Conservation (phyloP, 2,113 vertebrate species). For the Callipepla squamata region DNA sequence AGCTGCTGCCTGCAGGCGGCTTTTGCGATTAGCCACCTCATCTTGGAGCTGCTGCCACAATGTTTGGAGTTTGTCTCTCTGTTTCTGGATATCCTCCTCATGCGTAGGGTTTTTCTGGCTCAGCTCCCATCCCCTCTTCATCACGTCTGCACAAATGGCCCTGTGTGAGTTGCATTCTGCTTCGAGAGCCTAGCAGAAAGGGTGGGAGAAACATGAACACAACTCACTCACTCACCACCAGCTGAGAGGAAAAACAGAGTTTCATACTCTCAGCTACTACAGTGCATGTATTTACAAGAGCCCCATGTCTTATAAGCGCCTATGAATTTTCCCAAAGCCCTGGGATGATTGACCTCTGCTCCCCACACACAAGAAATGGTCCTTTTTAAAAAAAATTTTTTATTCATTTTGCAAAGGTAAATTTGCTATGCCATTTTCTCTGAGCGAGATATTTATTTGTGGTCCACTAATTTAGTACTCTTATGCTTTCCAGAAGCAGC, state of each 20-base stretch:
- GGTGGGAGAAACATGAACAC: background rate
- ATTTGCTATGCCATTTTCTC: background rate
- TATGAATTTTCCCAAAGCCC: background rate
- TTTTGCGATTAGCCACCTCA: slow-evolving; percentile 57
- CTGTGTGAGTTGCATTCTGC: slow-evolving; percentile 82
- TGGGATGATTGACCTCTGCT: background rate
- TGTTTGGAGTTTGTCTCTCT: slow-evolving; percentile 77
- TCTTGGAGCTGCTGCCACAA: slow-evolving; percentile 82
- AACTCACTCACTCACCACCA: background rate
- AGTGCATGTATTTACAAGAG: background rate
- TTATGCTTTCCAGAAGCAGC: background rate
- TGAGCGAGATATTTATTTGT: background rate
- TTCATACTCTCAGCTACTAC: background rate
- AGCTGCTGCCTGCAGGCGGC: slow-evolving; percentile 80
- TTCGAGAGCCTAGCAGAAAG: slow-evolving; percentile 80
- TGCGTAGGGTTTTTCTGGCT: slow-evolving; percentile 45
- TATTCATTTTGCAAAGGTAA: background rate
- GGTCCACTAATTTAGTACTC: background rate
- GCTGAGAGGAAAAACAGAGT: rapidly evolving
- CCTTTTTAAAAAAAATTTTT: background rate
- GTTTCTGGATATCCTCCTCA: slow-evolving; percentile 74
- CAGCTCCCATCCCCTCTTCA: slow-evolving; percentile 80
- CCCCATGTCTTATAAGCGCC: background rate
- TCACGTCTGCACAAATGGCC: slow-evolving; percentile 73
- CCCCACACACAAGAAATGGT: background rate